These are phyloP conservation scores for Turdus rufiventris DNA, from an alignment of 2,113 vertebrate genomes.

Conservation along the genomic window DNA sequence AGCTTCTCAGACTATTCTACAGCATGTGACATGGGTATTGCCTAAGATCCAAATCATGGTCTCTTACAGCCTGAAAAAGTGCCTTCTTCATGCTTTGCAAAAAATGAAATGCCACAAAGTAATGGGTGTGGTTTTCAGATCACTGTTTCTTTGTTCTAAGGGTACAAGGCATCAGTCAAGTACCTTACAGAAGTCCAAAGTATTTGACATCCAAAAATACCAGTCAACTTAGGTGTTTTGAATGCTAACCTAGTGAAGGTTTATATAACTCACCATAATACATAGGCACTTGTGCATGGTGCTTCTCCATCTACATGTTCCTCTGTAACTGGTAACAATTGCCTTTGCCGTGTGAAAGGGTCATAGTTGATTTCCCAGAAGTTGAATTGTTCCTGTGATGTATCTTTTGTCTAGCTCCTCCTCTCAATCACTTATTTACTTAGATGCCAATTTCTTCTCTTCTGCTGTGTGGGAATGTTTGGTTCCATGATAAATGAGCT, in stretches of 20 bases:
- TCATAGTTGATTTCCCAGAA: neutral
- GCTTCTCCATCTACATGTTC: neutral
- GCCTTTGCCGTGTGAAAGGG: neutral
- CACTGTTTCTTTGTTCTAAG: neutral
- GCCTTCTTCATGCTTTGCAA: neutral
- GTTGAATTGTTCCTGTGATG: neutral
- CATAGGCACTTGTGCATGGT: neutral
- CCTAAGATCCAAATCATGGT: neutral
- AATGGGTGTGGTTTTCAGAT: neutral
- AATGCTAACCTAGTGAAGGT: neutral
- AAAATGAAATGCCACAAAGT: neutral
- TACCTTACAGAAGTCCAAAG: neutral
- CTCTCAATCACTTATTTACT: neutral
- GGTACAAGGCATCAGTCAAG: neutral
- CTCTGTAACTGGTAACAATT: neutral
- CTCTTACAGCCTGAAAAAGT: neutral
- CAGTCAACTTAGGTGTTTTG: neutral
- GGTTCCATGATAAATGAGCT: neutral
- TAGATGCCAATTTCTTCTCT: neutral
- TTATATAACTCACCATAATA: neutral
- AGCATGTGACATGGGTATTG: neutral
- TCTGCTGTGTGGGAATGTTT: neutral
- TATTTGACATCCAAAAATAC: neutral
- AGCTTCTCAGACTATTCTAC: neutral
- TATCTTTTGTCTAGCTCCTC: neutral